Evolutionary conservation across 2,113 vertebrate genomes (phyloP), one percentile per base, ranked within the genome.

Genomic region (Microcebus lehilahytsara): DNA sequence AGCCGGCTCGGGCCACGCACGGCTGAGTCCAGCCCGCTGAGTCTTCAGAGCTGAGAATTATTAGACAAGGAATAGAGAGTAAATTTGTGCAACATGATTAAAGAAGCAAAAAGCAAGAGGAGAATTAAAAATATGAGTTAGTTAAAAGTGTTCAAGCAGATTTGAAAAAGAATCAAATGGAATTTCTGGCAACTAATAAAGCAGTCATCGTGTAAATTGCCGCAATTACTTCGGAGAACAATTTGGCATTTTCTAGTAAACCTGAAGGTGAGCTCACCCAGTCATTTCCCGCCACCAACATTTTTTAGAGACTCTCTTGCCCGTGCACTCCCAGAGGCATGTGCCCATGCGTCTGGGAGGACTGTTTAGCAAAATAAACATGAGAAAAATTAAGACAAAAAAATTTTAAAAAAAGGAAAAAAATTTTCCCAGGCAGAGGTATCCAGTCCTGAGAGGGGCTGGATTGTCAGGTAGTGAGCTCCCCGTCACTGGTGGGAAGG

Each of bases 1-100:
- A 93, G 3, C 34, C 62, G 0, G 19, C 4, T 0, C 6, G 5
- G 3, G 6, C 69, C 17, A 3, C 9, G 0, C 16, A 0, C 0
- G 0, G 30, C 53, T 9, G 32, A 9, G 49, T 58, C 67, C 6
- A 13, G 13, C 8, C 12, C 17, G 0, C 17, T 2, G 8, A 19
- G 1, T 4, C 83, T 9, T n/a, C 51, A 20, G 88, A 23, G 3
- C 1, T 9, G 2, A 5, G 56, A 14, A n/a, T 19, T 2, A 13
- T 19, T 6, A 17, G 30, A 53, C 5, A 74, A 46, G 17, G 30
- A 40, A 9, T 2, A 12, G 3, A 23, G 56, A 42, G 13, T 30
- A 16, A 25, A 30, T 3, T 27, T 77, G 40, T 9, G 34, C 11
- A 11, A 25, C 19, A 3, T 5, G 42, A 46, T 9, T 56, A 23